Base-by-base conservation (phyloP, 2,797 vertebrate genomes). In the Tarsius wallacei region DNA sequence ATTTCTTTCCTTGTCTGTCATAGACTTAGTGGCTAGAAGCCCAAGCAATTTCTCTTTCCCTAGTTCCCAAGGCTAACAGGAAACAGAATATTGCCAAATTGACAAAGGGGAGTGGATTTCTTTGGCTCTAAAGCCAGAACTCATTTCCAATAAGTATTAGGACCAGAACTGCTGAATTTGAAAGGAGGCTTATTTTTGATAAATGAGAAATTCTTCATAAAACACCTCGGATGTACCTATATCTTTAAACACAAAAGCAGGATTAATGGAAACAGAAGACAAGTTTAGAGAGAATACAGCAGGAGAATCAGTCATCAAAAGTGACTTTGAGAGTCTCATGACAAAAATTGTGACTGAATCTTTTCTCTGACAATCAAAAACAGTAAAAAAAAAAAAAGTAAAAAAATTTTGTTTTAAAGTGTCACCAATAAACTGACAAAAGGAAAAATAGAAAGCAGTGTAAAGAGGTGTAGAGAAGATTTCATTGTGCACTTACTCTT, bases 401-500 rank as follows among this genome's bases (percentile, higher is more conserved):
- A 42, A 42, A 83, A 51, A 17, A 0, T 16, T 24, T 59, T 26
- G 5, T 7, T 7, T 7, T 31, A 26, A 17, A 53, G 11, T 6
- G n/a, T 7, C 21, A 3, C 68, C 49, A 49, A 19, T 0, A 7
- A 63, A 33, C 10, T 0, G 26, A 36, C 28, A 3, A 0, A n/a
- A 57, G 51, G 2, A 6, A 17, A 36, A 11, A 13, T 42, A 1
- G 8, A 24, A 19, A 26, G 33, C 51, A 10, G n/a, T 0, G 3
- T 2, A 1, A 42, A 19, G 53, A 14, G 7, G 19, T 8, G 0
- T 1, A 47, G 61, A 2, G 55, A 17, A 12, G 31, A 7, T 2
- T 8, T 9, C 28, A 2, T 0, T 0, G 11, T 0, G 4, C 51
- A 97, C 98, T 98, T 91, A 99, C 98, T 21, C 96, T 97, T 12